A percentile compares a stretch with the other conserved stretches of the same genome.
phyloP scores from a whole-genome alignment of 2,888 invertebrate species.

The Drosophila cracens region DNA sequence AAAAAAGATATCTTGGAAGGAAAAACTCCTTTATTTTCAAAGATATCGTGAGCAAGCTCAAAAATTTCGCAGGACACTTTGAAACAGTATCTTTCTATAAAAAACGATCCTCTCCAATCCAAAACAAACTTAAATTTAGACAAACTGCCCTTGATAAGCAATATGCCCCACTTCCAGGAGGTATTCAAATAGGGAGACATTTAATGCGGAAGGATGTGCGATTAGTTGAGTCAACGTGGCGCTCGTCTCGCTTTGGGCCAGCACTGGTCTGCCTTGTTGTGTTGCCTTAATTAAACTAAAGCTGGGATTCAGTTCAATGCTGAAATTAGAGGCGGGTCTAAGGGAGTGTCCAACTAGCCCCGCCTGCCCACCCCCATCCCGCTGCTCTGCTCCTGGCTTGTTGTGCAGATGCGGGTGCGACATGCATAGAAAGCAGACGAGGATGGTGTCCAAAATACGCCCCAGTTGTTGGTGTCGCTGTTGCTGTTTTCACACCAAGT shows the following conservation, averaged over 20 bases:
- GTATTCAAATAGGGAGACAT: slow-evolving; percentile 27
- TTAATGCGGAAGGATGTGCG: slow-evolving; percentile 79
- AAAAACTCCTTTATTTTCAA: not conserved
- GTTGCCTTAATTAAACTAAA: slow-evolving; percentile 81
- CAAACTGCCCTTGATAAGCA: not conserved
- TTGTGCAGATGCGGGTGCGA: slow-evolving; percentile 57
- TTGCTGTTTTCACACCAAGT: slow-evolving; percentile 79
- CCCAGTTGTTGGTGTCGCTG: slow-evolving; percentile 68
- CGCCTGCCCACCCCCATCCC: not conserved
- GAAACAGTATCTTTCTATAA: not conserved
- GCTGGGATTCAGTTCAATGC: slow-evolving; percentile 77
- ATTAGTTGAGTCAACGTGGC: slow-evolving; percentile 76
- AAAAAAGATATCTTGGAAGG: not conserved
- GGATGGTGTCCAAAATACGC: slow-evolving; percentile 55
- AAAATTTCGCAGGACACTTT: not conserved
- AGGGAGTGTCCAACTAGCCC: slow-evolving; percentile 43
- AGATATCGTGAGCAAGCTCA: not conserved
- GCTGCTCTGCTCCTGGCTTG: slow-evolving; percentile 18
- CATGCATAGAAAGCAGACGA: slow-evolving; percentile 66
- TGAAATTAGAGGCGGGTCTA: slow-evolving; percentile 75
- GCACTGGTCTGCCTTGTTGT: slow-evolving; percentile 72
- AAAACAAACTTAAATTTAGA: not conserved
- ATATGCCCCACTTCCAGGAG: not conserved
- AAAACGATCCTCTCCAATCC: not conserved
- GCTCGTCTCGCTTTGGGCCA: slow-evolving; percentile 55